Percentiles rank a stretch among this genome's conserved stretches.
phyloP scores from a whole-genome alignment of 2,797 vertebrate genomes.

The Psittacula derbiana region DNA sequence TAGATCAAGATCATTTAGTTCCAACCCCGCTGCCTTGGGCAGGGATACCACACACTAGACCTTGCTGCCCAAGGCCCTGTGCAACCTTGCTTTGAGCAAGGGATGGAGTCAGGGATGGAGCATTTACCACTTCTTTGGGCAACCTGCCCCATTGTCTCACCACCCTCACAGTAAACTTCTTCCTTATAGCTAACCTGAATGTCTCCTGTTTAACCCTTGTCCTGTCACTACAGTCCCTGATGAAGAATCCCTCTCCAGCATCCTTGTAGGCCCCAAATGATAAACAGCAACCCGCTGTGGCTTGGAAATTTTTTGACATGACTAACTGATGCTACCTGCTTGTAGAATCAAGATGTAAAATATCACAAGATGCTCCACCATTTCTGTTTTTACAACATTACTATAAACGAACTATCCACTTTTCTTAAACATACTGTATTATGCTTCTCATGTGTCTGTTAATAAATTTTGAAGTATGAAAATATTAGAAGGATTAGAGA shows the following conservation, averaged over 20 bases:
- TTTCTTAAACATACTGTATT: background rate
- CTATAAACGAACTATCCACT: background rate
- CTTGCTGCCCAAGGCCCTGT: background rate
- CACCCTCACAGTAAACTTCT: background rate
- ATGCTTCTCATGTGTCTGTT: background rate
- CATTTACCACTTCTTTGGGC: background rate
- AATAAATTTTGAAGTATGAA: constrained; percentile 47
- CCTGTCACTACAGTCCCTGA: background rate
- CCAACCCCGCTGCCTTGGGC: background rate
- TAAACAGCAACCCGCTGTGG: background rate
- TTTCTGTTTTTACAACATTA: background rate
- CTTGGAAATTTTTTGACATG: background rate
- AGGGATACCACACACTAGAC: background rate
- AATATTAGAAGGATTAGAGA: constrained; percentile 28
- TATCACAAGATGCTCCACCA: background rate
- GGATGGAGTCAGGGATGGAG: background rate
- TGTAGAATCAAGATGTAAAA: background rate
- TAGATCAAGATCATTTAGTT: background rate
- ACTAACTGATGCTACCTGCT: background rate
- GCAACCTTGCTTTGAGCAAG: background rate
- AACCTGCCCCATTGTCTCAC: background rate
- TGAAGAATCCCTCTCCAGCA: background rate
- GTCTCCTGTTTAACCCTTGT: background rate
- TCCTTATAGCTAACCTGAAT: background rate
- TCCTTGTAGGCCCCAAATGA: background rate